phyloP scores from a whole-genome alignment of 2,113 vertebrate species.

The Rhipidura dahli region DNA sequence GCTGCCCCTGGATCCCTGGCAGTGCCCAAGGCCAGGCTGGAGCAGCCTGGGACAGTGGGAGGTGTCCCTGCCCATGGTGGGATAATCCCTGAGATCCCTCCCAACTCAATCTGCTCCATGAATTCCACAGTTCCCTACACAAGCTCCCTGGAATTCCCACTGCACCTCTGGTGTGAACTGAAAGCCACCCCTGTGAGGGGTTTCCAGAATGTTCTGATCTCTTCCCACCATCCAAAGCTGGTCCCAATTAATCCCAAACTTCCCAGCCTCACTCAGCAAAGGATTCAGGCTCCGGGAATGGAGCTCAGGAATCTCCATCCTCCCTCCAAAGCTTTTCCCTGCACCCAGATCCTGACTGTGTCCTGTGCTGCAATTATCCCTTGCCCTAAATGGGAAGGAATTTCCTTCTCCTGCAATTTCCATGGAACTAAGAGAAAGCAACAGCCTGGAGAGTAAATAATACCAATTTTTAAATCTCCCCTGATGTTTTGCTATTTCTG shows the following conservation, averaged over 20 bases:
- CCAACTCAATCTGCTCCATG: not conserved
- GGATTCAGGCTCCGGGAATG: not conserved
- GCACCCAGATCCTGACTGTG: fast-evolving
- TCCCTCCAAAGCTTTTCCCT: not conserved
- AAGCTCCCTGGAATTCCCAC: not conserved
- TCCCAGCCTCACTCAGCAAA: too few species aligned
- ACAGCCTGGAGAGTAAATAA: not conserved
- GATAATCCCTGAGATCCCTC: not conserved
- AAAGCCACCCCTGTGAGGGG: not conserved
- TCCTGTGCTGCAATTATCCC: not conserved
- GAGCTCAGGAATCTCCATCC: not conserved
- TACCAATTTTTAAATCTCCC: not conserved
- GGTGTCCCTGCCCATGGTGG: not conserved
- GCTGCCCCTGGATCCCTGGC: not conserved
- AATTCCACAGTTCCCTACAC: not conserved
- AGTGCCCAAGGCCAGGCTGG: not conserved
- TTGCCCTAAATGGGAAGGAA: not conserved
- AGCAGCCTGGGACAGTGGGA: fast-evolving
- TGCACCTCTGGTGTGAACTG: fast-evolving
- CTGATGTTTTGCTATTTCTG: not conserved
- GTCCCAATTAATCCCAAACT: not conserved
- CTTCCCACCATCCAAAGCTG: not conserved
- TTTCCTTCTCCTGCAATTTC: not conserved
- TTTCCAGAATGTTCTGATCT: not conserved
- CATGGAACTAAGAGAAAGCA: not conserved